Evolutionary conservation across 2,113 vertebrate species (phyloP).

Genomic region (Mustela nigripes): DNA sequence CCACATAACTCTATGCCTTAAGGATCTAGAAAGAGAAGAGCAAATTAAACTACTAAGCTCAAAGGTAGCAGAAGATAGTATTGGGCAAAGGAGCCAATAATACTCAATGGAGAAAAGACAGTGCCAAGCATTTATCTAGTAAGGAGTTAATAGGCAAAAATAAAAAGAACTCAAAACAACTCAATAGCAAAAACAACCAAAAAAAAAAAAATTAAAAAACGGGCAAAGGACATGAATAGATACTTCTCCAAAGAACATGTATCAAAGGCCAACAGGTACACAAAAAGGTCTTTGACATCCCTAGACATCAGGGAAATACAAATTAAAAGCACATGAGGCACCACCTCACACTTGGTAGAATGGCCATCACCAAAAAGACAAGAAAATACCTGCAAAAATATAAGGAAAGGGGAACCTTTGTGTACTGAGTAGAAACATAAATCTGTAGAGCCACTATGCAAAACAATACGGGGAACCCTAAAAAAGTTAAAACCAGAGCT

Average conservation of each 20-base stretch:
- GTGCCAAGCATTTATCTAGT: background rate
- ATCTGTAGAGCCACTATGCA: background rate
- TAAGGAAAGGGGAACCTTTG: background rate
- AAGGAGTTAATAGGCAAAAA: background rate
- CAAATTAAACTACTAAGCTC: background rate
- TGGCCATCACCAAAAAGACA: background rate
- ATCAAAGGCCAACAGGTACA: background rate
- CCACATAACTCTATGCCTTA: background rate
- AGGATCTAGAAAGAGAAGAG: background rate
- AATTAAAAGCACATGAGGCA: background rate
- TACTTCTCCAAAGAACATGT: background rate
- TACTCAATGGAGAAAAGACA: background rate
- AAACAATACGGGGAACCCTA: background rate
- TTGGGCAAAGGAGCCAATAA: background rate
- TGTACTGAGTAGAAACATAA: background rate
- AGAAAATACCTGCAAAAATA: background rate
- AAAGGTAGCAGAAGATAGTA: background rate
- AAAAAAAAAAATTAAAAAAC: background rate
- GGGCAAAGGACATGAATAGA: background rate
- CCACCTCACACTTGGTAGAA: background rate
- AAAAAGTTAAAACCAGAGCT: background rate
- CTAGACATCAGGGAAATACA: background rate
- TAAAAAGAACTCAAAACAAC: background rate
- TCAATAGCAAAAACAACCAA: background rate
- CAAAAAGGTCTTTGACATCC: background rate